Evolutionary conservation across 2,797 vertebrate species (phyloP), one percentile per base, ranked within the genome.

Genomic region (Tenualosa thibaudeaui): DNA sequence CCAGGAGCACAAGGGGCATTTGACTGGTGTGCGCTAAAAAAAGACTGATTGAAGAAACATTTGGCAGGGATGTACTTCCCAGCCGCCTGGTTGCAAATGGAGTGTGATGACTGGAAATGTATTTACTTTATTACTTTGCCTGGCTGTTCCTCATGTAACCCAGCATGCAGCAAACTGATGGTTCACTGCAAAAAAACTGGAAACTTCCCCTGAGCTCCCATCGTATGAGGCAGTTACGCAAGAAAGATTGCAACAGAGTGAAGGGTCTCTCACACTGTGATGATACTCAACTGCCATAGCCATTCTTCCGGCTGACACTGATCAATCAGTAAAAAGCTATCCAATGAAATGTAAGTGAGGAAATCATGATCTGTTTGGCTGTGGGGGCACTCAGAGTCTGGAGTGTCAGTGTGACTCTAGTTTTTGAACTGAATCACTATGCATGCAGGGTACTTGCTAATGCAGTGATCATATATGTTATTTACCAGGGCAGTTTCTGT

Each of bases 41-140:
- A 19, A 19, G 17, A 19, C 17, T 22, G 71, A 40, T 22, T 43
- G 68, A 17, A 78, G 71, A 78, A 78, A 17, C 37, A 43, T 62
- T 24, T 6, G 7, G 40, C 71, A 78, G 37, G 43, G 71, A 78
- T 19, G 17, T 78, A n/a, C 40, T 78, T 78, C 71, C 71, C 17
- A 22, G 40, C 40, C 17, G 17, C 40, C 71, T 78, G 71, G 17
- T 78, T 43, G 71, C 46, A 17, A 78, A 78, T 78, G 40, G 71
- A 78, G 71, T 78, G 71, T 46, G 71, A 78, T 78, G 71, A 78
- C 37, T 78, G 40, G 71, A 78, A 78, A 78, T 78, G 46, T 40
- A 78, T 78, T 78, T 78, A 78, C 40, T 78, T 78, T 78, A 78
- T 78, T 46, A 78, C 71, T 46, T 78, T 46, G 37, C 40, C 40